These are phyloP conservation scores for Merops nubicus DNA, from an alignment of 2,113 vertebrate genomes.

Conservation along the genomic window DNA sequence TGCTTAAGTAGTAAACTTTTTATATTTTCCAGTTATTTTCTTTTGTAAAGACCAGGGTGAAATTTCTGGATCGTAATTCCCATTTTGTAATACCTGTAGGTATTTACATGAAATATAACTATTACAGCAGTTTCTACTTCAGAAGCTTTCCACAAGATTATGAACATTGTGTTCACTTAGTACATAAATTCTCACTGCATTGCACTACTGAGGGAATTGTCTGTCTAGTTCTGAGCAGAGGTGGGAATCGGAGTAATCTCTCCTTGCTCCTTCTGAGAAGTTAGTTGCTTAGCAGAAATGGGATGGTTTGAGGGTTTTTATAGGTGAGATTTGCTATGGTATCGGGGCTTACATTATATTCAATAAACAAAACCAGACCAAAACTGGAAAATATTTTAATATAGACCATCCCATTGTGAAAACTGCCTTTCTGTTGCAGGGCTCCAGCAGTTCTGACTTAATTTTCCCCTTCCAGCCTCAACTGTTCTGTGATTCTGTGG, in stretches of 20 bases:
- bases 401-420: background rate
- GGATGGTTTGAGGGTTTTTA: background rate
- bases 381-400: background rate
- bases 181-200: background rate
- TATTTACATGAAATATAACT: background rate
- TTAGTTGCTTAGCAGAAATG: background rate
- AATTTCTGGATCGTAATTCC: background rate
- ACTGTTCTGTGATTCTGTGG: background rate
- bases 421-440: background rate
- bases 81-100: background rate
- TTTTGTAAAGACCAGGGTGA: background rate
- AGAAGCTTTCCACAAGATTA: background rate
- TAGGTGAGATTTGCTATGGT: background rate
- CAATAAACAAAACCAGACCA: background rate
- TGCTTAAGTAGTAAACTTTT: background rate
- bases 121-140: background rate
- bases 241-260: background rate
- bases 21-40: background rate
- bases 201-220: background rate
- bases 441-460: background rate
- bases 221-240: background rate
- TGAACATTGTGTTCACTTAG: background rate
- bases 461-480: background rate
- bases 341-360: background rate
- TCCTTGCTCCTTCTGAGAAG: background rate